A percentile compares a stretch with the other conserved stretches of the same genome.
These are phyloP conservation scores for Drosophila suboccidentalis DNA, from an alignment of 2,888 invertebrate species.

Conservation along the genomic window DNA sequence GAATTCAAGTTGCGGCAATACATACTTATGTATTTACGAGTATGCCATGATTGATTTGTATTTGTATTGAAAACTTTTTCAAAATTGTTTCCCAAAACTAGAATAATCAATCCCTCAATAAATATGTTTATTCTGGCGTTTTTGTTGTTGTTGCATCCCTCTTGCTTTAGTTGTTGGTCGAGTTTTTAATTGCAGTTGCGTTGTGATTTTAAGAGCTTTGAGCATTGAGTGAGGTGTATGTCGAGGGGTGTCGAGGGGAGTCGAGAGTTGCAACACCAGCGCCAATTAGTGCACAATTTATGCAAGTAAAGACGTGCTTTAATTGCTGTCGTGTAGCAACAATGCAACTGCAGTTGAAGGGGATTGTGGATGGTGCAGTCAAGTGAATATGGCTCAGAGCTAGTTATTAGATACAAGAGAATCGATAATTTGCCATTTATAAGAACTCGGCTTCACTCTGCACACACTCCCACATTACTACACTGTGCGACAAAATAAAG, in stretches of 20 bases:
- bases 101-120: slow-evolving; percentile 14
- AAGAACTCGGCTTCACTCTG: not conserved
- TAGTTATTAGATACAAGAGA: not conserved
- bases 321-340: slow-evolving; percentile 39
- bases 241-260: not conserved
- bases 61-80: slow-evolving; percentile 2
- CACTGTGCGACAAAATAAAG: not conserved
- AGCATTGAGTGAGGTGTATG: not conserved
- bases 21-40: slow-evolving; percentile 8
- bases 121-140: slow-evolving; percentile 13
- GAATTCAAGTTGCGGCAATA: slow-evolving; percentile 38
- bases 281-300: slow-evolving; percentile 55
- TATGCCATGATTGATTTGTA: slow-evolving; percentile 47
- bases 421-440: slow-evolving; percentile 12
- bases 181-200: slow-evolving; percentile 69
- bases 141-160: not conserved
- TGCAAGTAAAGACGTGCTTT: slow-evolving; percentile 56
- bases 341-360: slow-evolving; percentile 15
- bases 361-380: slow-evolving; percentile 15
- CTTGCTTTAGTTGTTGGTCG: slow-evolving; percentile 54
- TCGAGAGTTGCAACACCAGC: slow-evolving; percentile 13
- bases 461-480: not conserved
- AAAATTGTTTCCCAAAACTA: slow-evolving; percentile 18
- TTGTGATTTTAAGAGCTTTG: slow-evolving; percentile 31
- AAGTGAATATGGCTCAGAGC: slow-evolving; percentile 14